A percentile compares a stretch with the other conserved stretches of the same genome.
Evolutionary conservation across 2,797 vertebrate species (phyloP).

Genomic region (Sorex maritimensis): DNA sequence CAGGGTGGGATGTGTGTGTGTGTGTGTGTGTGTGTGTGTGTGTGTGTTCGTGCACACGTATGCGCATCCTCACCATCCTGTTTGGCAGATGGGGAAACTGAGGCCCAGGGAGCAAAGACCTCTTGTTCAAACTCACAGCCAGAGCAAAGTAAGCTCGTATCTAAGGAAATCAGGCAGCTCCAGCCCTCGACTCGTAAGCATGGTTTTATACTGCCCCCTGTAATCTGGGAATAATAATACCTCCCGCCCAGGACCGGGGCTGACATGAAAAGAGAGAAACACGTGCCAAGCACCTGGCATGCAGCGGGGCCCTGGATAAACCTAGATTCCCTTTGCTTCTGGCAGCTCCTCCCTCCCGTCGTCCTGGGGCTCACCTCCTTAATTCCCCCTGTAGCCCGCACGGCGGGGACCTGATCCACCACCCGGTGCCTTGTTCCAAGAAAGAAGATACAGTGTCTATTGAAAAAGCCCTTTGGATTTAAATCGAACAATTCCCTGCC

Average conservation of each 20-base stretch:
- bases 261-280: conserved; percentile 79
- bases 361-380: conserved; percentile 79
- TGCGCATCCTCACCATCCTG: too few relatives aligned
- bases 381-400: conserved; percentile 74
- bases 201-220: conserved; percentile 83
- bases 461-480: conserved; percentile 86
- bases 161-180: neutral
- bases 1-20: too few relatives aligned
- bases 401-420: conserved; percentile 72
- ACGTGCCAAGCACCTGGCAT: conserved; percentile 83
- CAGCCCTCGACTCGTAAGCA: conserved; percentile 34
- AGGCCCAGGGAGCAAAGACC: conserved; percentile 4
- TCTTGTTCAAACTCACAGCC: conserved; percentile 7
- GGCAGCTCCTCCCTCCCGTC: conserved; percentile 64
- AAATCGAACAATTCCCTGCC: conserved; percentile 79
- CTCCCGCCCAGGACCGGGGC: conserved; percentile 69
- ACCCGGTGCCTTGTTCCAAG: conserved; percentile 78
- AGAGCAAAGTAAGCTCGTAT: neutral
- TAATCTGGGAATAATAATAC: conserved; percentile 80
- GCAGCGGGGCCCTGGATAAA: conserved; percentile 68
- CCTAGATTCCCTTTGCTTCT: conserved; percentile 78
- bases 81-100: conserved; percentile 49
- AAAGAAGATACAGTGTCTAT: conserved; percentile 86
- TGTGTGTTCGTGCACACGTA: too few relatives aligned
- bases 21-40: too few relatives aligned